Evolutionary conservation across 2,797 vertebrate species (phyloP), one percentile per base, ranked within the genome.

Genomic region (Poecilia gillii): DNA sequence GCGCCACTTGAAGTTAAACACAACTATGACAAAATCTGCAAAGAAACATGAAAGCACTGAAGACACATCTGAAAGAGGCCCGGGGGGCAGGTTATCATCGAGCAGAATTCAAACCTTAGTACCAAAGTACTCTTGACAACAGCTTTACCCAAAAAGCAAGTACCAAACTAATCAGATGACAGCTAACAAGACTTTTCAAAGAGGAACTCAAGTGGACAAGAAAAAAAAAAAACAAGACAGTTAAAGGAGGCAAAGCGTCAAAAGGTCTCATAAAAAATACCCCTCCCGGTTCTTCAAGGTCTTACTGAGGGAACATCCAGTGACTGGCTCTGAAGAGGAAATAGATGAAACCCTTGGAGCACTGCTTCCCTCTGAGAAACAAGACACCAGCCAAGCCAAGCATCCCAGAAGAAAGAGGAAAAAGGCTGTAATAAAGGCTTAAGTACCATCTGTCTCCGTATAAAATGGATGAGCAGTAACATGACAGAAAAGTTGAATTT

Each of bases 11-110:
- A 14, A 28, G 75, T 64, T 47, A 64, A 64, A 33, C 45, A 14
- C 28, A 64, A 47, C 18, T 53, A 28, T 31, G 47, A 73, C 31
- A 36, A 75, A 46, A 31, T 75, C n/a, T 75, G 43, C 28, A 76
- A 76, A 41, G 33, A 68, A 46, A 49, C 47, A 23, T 20, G 16
- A 25, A 25, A 76, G 13, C 14, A n/a, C 6, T 11, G 4, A 53
- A 73, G 33, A 73, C 20, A 73, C 4, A n/a, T 73, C 49, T 53
- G 31, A 51, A 8, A 28, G 6, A 39, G 36, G 57, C 6, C 51
- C 14, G 25, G 4, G 33, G 12, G 49, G 23, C 31, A 70, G 41
- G 41, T n/a, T 23, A 70, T 70, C 68, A 45, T 43, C 12, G 18
- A 51, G 18, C 28, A 20, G 18, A 28, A 73, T 47, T 47, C 18